Evolutionary conservation across 2,797 vertebrate genomes (phyloP).

Genomic region (Lutjanus campechanus): DNA sequence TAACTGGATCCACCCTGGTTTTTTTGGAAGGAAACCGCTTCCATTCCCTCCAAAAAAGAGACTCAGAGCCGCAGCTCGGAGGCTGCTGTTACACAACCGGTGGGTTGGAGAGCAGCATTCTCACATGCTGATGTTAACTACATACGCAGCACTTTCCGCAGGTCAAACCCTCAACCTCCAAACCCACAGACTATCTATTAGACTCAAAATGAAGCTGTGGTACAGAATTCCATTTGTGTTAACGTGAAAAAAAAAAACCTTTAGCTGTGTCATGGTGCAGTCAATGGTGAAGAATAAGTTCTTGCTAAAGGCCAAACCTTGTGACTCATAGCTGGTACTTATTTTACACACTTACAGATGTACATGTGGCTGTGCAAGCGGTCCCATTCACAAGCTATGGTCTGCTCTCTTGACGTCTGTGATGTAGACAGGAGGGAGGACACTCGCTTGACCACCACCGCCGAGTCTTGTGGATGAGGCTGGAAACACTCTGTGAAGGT

Average conservation of each 20-base stretch:
- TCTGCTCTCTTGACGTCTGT: background rate
- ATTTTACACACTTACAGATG: background rate
- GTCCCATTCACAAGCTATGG: background rate
- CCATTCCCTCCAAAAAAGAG: constrained; percentile 64
- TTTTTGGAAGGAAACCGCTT: constrained; percentile 62
- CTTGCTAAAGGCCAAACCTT: constrained; percentile 11
- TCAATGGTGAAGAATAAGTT: constrained; percentile 23
- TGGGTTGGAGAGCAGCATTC: constrained; percentile 63
- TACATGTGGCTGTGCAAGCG: constrained; percentile 6
- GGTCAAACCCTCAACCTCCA: constrained; percentile 59
- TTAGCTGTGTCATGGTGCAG: constrained; percentile 64
- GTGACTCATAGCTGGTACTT: constrained; percentile 28
- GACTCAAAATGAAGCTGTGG: constrained; percentile 46
- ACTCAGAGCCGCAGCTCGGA: constrained; percentile 51
- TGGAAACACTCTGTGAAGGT: too few relatives aligned
- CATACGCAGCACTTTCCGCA: constrained; percentile 73
- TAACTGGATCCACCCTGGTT: constrained; percentile 65
- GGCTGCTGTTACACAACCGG: constrained; percentile 68
- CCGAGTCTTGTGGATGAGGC: too few relatives aligned
- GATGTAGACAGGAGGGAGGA: too few relatives aligned
- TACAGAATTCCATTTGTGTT: constrained; percentile 55
- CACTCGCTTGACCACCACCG: too few relatives aligned
- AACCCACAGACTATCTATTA: constrained; percentile 68
- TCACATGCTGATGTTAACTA: constrained; percentile 67
- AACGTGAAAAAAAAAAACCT: constrained; percentile 36